Evolutionary conservation across 2,113 vertebrate genomes (phyloP), one percentile per base, ranked within the genome.

Genomic region (Nannospalax galili): DNA sequence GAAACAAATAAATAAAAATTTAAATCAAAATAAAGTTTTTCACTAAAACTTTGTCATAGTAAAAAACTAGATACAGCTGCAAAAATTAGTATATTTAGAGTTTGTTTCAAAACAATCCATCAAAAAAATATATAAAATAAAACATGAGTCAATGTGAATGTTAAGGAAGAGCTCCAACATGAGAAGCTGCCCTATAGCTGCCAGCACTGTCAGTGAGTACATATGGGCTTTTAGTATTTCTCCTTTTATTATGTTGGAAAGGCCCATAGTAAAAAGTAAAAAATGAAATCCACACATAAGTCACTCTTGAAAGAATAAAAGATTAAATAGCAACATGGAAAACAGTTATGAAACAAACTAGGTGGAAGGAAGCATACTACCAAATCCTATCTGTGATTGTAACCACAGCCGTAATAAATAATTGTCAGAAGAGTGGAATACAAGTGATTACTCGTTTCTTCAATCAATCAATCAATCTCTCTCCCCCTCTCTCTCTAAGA

Each of bases 81-180:
- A 65, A 58, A 65, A 30, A 40, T 12, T 19, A 87, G 81, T 32
- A 30, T 22, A 79, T 32, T 52, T 32, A 67, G 5, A 28, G 17
- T 91, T 26, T 67, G 37, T 40, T 77, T 93, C 58, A 77, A 84
- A 91, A 90, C 62, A 42, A 15, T n/a, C 26, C 40, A 48, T 20
- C 77, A 87, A 92, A 95, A 87, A 77, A 87, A 77, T 32, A 40
- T 69, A 87, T 3, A 67, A 77, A 80, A 52, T 40, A 60, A 67
- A 81, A 52, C 26, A 80, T n/a, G 19, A 84, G 56, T 11, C 30
- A 32, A 74, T 42, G 8, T 64, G 37, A 60, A 64, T 69, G 35
- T 8, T 73, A 60, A 87, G 42, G 32, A 92, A 74, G 48, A 52
- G 42, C 26, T 62, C n/a, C 73, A 87, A 60, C 0, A 14, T 7